Conservation (phyloP, 2,113 vertebrate genomes). For the Micronisus gabar region DNA sequence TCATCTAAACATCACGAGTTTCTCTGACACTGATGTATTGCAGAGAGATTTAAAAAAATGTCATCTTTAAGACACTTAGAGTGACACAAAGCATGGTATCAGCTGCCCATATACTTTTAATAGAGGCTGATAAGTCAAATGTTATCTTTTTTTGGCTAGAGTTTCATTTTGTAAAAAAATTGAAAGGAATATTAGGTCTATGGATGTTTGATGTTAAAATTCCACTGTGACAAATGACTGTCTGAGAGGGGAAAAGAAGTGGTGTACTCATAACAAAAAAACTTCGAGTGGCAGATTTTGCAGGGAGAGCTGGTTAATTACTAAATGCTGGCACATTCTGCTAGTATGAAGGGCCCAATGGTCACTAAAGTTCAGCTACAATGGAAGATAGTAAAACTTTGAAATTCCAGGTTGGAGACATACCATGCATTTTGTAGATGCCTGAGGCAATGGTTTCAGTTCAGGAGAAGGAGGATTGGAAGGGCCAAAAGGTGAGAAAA, state of each 20-base stretch:
- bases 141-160: background rate
- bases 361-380: background rate
- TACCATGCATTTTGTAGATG: accelerated
- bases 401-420: background rate
- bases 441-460: background rate
- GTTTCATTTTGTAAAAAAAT: background rate
- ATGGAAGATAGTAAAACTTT: background rate
- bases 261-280: background rate
- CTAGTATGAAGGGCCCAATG: accelerated
- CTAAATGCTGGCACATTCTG: background rate
- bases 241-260: background rate
- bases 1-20: background rate
- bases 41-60: background rate
- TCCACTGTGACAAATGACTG: background rate
- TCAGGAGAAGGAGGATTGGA: background rate
- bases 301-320: background rate
- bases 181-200: background rate
- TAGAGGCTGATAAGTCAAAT: background rate
- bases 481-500: background rate
- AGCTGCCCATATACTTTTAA: background rate
- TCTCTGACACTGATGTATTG: background rate
- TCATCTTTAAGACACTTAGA: background rate
- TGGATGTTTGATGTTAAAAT: background rate
- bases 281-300: background rate
- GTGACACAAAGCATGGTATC: background rate